phyloP scores from a whole-genome alignment of 2,888 invertebrate genomes.

The Vandiemenella viatica region DNA sequence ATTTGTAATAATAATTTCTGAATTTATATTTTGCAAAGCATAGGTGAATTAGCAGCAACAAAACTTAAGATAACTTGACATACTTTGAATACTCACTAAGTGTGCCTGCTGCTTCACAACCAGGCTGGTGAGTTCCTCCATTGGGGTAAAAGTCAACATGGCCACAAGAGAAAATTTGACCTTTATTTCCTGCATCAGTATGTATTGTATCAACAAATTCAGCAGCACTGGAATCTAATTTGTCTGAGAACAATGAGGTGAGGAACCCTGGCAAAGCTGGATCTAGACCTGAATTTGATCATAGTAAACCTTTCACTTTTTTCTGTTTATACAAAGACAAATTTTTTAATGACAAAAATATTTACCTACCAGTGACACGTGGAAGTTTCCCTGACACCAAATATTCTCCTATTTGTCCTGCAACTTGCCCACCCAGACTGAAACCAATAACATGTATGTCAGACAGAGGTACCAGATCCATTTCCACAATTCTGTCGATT shows the following conservation, averaged over 20 bases:
- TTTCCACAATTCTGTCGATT: conserved; percentile 34
- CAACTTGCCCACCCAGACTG: conserved; percentile 46
- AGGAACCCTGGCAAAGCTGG: conserved; percentile 46
- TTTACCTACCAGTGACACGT: conserved; percentile 40
- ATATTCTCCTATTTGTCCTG: conserved; percentile 36
- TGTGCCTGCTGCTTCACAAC: conserved; percentile 31
- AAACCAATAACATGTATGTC: conserved; percentile 45
- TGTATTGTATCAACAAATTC: conserved; percentile 55
- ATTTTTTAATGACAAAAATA: no score
- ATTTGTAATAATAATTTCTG: no score
- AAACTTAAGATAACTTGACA: no score
- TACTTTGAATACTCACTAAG: background rate
- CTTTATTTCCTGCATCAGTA: conserved; percentile 53
- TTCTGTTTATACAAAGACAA: no score
- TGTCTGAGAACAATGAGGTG: conserved; percentile 23
- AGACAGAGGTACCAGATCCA: conserved; percentile 29
- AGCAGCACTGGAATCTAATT: conserved; percentile 47
- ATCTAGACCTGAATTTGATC: conserved; percentile 40
- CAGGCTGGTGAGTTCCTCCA: conserved; percentile 51
- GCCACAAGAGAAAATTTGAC: conserved; percentile 46
- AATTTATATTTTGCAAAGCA: background rate
- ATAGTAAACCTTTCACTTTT: no score
- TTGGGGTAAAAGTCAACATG: conserved; percentile 59
- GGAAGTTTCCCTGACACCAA: conserved; percentile 27
- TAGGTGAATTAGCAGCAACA: no score